Base-by-base conservation (phyloP, 2,797 vertebrate genomes). In the Antennarius maculatus region DNA sequence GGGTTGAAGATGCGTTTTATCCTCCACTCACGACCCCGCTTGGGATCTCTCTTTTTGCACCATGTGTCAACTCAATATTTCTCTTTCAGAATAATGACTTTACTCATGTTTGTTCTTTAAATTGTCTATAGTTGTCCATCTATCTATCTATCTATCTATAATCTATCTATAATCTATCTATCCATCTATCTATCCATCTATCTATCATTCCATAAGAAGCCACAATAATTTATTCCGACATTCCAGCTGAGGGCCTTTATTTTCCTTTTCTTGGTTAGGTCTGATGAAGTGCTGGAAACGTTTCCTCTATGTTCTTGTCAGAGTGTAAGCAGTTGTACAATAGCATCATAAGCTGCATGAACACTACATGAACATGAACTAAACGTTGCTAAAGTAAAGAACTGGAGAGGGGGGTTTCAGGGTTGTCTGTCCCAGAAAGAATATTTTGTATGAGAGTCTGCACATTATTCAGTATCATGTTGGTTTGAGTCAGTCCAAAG, bases 401-500 rank as follows among this genome's bases (percentile, higher is more conserved):
- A 17, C 9, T n/a, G 3, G 54, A 46, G 3, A 53, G 27, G 43
- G 11, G 1, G n/a, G 34, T 42, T 14, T 43, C 42, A 1, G 23
- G 23, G 23, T 23, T 23, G 23, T 23, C 23, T 23, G 23, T 23
- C 23, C 23, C 23, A 23, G 23, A 74, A 64, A 77, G 70, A 41
- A 65, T 60, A 71, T 58, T 70, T 65, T 78, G 54, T 79, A 5
- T 45, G 12, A 23, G 18, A 51, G 65, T 51, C 71, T 62, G 72
- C 54, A 81, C 9, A 58, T 60, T 68, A 70, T 76, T 73, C 46
- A 81, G 54, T 53, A 37, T 47, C 58, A 68, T 57, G 46, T 29
- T 72, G 79, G 79, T 79, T 61, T 63, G 65, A 74, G 6, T 46
- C 1, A 6, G 14, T 83, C 82, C 83, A 84, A 82, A 61, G 45